Conservation (phyloP, 2,113 vertebrate genomes). For the Nannobrachium achirus region DNA sequence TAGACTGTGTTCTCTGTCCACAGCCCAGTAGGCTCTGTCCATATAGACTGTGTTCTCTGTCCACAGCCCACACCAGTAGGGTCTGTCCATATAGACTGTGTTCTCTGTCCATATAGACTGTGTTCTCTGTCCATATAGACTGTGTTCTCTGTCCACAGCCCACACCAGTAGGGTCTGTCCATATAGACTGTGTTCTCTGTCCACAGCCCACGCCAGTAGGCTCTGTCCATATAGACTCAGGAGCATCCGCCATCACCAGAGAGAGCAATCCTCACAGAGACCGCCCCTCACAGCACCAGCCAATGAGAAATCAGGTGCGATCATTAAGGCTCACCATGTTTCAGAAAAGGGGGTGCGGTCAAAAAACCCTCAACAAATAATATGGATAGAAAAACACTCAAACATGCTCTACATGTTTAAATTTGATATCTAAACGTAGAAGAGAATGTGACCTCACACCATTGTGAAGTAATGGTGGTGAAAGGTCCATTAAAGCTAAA, state of each 20-base stretch:
- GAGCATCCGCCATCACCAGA: conserved; percentile 89
- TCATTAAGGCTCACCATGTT: neutral
- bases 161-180: conserved; percentile 94
- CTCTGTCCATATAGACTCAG: conserved; percentile 93
- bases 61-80: conserved; percentile 94
- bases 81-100: conserved; percentile 94
- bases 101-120: conserved; percentile 95
- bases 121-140: conserved; percentile 94
- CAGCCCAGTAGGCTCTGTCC: conserved; percentile 95
- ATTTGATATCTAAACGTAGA: no score
- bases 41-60: no score
- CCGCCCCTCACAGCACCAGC: conserved; percentile 88
- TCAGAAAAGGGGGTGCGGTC: neutral
- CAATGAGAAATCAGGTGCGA: conserved; percentile 92
- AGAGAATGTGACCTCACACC: no score
- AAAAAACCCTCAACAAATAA: neutral
- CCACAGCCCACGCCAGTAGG: conserved; percentile 94
- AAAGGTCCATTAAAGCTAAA: no score
- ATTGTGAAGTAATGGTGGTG: no score
- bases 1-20: no score
- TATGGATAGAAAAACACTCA: no score
- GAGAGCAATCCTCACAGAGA: conserved; percentile 93
- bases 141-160: no score
- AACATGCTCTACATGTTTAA: no score
- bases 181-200: conserved; percentile 94